Conservation (phyloP, 2,113 vertebrate species). For the Spea bombifrons region DNA sequence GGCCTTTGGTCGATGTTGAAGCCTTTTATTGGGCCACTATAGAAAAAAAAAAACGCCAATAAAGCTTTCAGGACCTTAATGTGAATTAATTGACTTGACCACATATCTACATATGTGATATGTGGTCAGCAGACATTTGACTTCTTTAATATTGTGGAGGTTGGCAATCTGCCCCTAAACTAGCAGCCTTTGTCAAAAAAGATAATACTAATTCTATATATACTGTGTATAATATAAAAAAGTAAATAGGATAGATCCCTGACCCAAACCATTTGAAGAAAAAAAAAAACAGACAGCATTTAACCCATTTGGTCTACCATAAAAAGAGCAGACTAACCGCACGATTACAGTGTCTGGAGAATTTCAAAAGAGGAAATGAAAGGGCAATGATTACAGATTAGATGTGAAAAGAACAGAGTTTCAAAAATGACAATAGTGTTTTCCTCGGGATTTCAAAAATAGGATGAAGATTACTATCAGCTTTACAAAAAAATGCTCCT, state of each 20-base stretch:
- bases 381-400: slow-evolving; percentile 34
- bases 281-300: background rate
- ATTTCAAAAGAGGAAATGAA: slow-evolving; percentile 11
- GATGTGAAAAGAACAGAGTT: slow-evolving; percentile 13
- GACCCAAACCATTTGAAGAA: background rate
- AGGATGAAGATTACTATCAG: background rate
- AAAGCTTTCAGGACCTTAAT: too few species aligned
- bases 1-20: too few species aligned
- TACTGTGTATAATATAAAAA: background rate
- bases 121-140: too few species aligned
- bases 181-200: too few species aligned
- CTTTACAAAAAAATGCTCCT: background rate
- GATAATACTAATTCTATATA: too few species aligned
- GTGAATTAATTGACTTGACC: too few species aligned
- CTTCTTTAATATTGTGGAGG: too few species aligned
- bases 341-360: slow-evolving; percentile 33
- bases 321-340: slow-evolving; percentile 21
- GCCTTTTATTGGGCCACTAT: too few species aligned
- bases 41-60: too few species aligned
- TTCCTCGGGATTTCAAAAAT: background rate
- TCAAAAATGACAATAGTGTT: background rate
- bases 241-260: background rate
- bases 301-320: slow-evolving; percentile 5
- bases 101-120: too few species aligned
- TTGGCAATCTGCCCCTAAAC: too few species aligned